A percentile compares a stretch with the other conserved stretches of the same genome.
Evolutionary conservation across 2,888 invertebrate genomes (phyloP).

Genomic region (Euplexia lucipara): DNA sequence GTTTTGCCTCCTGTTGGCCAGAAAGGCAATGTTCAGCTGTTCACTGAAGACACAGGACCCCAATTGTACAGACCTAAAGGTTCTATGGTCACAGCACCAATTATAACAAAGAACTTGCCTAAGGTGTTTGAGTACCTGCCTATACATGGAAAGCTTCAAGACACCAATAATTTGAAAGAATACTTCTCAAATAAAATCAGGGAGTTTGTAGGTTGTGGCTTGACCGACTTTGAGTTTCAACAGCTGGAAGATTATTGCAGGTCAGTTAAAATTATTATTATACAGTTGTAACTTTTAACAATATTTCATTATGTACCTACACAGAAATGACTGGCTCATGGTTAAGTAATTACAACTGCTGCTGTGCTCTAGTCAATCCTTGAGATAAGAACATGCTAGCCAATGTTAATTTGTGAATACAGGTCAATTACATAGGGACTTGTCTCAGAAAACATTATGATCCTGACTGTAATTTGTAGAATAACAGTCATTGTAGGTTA

Average conservation of each 20-base stretch:
- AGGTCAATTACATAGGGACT: too few relatives aligned
- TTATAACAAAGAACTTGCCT: conserved; percentile 77
- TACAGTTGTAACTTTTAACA: not conserved
- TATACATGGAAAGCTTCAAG: conserved; percentile 72
- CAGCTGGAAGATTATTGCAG: conserved; percentile 86
- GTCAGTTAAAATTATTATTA: conserved; percentile 65
- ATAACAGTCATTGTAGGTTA: too few relatives aligned
- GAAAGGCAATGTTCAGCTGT: conserved; percentile 65
- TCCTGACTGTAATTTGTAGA: too few relatives aligned
- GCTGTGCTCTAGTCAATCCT: too few relatives aligned
- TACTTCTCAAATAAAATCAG: conserved; percentile 74
- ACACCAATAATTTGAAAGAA: conserved; percentile 62
- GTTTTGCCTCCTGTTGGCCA: conserved; percentile 7
- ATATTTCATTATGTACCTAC: too few relatives aligned
- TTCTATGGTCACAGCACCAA: conserved; percentile 73
- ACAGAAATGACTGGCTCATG: too few relatives aligned
- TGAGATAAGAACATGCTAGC: too few relatives aligned
- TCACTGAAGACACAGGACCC: conserved; percentile 72
- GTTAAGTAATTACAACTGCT: too few relatives aligned
- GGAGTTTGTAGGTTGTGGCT: conserved; percentile 79
- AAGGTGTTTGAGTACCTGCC: conserved; percentile 79
- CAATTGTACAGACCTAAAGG: conserved; percentile 74
- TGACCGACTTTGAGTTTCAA: conserved; percentile 81
- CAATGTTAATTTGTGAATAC: too few relatives aligned
- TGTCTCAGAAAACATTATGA: too few relatives aligned